phyloP scores from a whole-genome alignment of 2,113 vertebrate genomes.

The Tretioscincus oriximinensis region DNA sequence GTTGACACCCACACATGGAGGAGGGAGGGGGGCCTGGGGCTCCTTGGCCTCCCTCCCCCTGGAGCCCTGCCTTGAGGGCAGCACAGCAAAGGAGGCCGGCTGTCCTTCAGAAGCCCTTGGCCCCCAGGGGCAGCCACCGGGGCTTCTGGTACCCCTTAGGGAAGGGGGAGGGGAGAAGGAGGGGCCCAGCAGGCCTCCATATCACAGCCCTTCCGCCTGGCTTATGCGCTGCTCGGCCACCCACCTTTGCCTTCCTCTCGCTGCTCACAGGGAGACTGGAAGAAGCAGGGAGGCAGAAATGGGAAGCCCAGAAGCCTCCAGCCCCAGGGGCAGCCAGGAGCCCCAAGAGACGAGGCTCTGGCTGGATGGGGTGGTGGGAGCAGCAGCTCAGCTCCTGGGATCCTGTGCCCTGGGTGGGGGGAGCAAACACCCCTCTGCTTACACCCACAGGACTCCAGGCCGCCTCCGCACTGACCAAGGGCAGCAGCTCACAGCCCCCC shows the following conservation, averaged over 20 bases:
- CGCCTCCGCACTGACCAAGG: no score
- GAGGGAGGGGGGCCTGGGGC: no score
- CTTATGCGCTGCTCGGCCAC: neutral
- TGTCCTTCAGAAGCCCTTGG: neutral
- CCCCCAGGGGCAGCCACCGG: no score
- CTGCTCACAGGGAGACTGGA: neutral
- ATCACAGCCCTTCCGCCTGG: neutral
- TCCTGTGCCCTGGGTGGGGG: no score
- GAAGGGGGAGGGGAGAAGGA: no score
- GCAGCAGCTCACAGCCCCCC: constrained; percentile 21
- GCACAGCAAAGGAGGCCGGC: neutral
- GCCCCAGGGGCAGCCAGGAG: neutral
- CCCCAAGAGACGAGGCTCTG: neutral
- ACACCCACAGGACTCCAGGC: neutral
- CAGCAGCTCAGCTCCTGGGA: no score
- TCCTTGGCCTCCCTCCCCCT: no score
- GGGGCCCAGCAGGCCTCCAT: no score
- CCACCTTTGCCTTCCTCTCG: no score
- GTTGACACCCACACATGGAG: no score
- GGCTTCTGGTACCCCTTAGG: no score
- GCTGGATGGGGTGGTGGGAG: neutral
- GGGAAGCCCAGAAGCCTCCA: neutral
- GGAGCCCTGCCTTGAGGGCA: neutral
- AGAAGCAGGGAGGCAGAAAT: neutral
- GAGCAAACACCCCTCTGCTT: neutral